Evolutionary conservation across 2,797 vertebrate genomes (phyloP).

Genomic region (Peromyscus eremicus): DNA sequence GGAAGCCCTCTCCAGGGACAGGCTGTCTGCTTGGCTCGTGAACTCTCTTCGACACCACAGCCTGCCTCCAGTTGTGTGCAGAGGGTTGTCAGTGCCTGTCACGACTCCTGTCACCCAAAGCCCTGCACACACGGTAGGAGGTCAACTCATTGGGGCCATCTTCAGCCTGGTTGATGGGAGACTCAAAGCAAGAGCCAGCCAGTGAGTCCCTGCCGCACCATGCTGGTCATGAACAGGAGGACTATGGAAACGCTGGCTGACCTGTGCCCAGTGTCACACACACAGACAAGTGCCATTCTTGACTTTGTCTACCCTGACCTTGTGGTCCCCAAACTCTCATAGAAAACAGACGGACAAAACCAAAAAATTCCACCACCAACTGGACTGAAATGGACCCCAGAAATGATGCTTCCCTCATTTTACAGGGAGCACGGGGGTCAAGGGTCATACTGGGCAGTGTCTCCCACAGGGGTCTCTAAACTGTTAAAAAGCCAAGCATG

Average conservation of each 20-base stretch:
- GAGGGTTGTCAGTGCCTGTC: not conserved
- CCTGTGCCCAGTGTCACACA: not conserved
- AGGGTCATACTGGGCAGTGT: accelerated
- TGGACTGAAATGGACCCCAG: not conserved
- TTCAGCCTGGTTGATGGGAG: not conserved
- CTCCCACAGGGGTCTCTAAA: not conserved
- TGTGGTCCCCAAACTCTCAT: not conserved
- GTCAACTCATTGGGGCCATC: accelerated
- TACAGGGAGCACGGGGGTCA: not conserved
- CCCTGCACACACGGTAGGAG: not conserved
- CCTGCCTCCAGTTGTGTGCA: not conserved
- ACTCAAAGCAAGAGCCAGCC: not conserved
- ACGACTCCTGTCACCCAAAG: no score
- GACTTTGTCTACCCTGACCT: not conserved
- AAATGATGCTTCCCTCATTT: not conserved
- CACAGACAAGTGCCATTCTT: not conserved
- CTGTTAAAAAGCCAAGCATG: not conserved
- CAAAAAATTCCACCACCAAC: not conserved
- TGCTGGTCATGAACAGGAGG: no score
- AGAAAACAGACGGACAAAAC: not conserved
- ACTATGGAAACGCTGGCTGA: no score
- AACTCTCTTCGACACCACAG: no score
- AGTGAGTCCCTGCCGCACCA: accelerated
- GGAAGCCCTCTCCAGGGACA: not conserved
- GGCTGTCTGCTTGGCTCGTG: not conserved